These are phyloP conservation scores for Ictalurus punctatus DNA, from an alignment of 2,113 vertebrate genomes.

Conservation along the genomic window DNA sequence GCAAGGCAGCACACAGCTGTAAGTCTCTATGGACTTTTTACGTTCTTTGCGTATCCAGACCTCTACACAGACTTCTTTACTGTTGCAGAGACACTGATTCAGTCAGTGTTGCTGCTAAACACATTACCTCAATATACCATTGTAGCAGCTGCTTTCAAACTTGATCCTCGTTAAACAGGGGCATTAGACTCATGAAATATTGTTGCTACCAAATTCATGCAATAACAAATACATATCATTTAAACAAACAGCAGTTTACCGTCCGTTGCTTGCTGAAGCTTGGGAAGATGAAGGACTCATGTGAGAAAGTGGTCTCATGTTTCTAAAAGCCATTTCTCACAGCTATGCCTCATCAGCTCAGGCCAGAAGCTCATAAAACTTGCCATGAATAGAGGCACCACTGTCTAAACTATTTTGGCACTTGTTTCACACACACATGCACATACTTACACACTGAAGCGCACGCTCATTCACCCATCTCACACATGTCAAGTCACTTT, in stretches of 20 bases:
- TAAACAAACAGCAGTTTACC: constrained; percentile 51
- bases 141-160: constrained; percentile 76
- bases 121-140: constrained; percentile 51
- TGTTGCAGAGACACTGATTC: constrained; percentile 49
- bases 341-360: constrained; percentile 68
- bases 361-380: constrained; percentile 66
- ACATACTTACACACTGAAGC: constrained; percentile 8
- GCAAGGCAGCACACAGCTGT: not conserved
- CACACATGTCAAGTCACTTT: constrained; percentile 29
- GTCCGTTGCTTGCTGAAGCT: constrained; percentile 59
- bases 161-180: constrained; percentile 59
- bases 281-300: constrained; percentile 54
- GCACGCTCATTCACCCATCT: constrained; percentile 10
- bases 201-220: constrained; percentile 60
- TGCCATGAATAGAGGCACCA: constrained; percentile 62
- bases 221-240: constrained; percentile 66
- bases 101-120: constrained; percentile 56
- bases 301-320: constrained; percentile 67
- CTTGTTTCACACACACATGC: constrained; percentile 14
- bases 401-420: constrained; percentile 66
- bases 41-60: constrained; percentile 60
- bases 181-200: constrained; percentile 59
- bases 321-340: constrained; percentile 56
- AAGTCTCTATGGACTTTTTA: constrained; percentile 21
- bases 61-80: constrained; percentile 52